phyloP scores from a whole-genome alignment of 2,888 invertebrate genomes.

The Hypsopygia costalis region DNA sequence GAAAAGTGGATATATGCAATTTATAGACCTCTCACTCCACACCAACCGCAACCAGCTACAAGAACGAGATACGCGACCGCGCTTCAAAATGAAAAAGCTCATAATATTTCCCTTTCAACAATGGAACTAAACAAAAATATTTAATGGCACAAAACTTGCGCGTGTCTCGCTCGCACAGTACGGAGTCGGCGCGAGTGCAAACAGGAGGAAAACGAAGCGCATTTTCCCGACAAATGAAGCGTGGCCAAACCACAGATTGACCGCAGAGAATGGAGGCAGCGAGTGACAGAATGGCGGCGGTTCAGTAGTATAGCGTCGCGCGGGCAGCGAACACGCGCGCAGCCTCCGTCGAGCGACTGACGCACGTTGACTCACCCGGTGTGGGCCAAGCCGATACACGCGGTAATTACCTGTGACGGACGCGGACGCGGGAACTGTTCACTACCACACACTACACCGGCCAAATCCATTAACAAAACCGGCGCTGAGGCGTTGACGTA shows the following conservation, averaged over 20 bases:
- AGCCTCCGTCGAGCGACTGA: slow-evolving; percentile 28
- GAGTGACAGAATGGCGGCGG: slow-evolving; percentile 79
- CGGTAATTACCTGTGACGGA: slow-evolving; percentile 43
- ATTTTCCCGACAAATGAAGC: slow-evolving; percentile 81
- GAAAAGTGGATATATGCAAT: slow-evolving; percentile 14
- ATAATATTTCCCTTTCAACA: slow-evolving; percentile 74
- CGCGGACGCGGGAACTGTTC: slow-evolving; percentile 34
- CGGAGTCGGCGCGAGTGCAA: slow-evolving; percentile 29
- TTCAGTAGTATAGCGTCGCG: slow-evolving; percentile 71
- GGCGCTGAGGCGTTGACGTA: slow-evolving; percentile 21
- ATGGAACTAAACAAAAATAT: slow-evolving; percentile 74
- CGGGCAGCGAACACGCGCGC: slow-evolving; percentile 61
- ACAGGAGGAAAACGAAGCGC: slow-evolving; percentile 52
- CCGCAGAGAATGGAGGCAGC: slow-evolving; percentile 80
- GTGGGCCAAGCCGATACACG: slow-evolving; percentile 15
- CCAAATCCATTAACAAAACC: slow-evolving; percentile 27
- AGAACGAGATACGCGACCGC: slow-evolving; percentile 49
- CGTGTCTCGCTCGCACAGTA: slow-evolving; percentile 48
- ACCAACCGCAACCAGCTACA: slow-evolving; percentile 36
- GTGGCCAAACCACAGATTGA: slow-evolving; percentile 80
- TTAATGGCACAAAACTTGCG: slow-evolving; percentile 69
- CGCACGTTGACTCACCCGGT: slow-evolving; percentile 33
- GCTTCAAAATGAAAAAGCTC: slow-evolving; percentile 67
- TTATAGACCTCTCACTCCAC: slow-evolving; percentile 44
- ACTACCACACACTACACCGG: slow-evolving; percentile 25